Base-by-base conservation (phyloP, 2,113 vertebrate genomes). In the Sphaerodactylus townsendi region DNA sequence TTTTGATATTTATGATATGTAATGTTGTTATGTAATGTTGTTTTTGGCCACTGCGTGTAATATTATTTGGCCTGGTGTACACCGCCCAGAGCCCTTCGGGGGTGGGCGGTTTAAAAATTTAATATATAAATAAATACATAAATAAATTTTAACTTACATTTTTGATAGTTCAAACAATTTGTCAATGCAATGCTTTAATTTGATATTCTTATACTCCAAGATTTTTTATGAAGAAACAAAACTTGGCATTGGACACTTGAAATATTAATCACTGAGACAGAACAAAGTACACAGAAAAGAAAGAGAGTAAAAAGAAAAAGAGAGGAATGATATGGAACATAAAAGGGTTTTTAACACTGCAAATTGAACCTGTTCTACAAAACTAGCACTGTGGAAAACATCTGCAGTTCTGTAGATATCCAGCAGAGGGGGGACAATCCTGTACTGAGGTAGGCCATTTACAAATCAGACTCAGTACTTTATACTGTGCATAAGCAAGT, bases 351-450 rank as follows among this genome's bases (percentile, higher is more conserved):
- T 35, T n/a, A 62, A 23, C n/a, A 10, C 7, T 30, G 9, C 0
- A 41, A n/a, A 71, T 7, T 28, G 48, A 33, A 23, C 1, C 1
- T 0, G 0, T 19, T 1, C 11, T 68, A 13, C 3, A 74, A 2
- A 78, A 17, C 4, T 0, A 0, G 1, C 87, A 62, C 8, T 78
- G 17, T 62, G 23, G 6, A 8, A 8, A 46, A 17, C 1, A 13
- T 44, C 70, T 94, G 93, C 91, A 92, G 82, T 95, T 93, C 91
- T 90, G 53, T 25, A n/a, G 33, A 4, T 89, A 89, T 50, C 94
- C 96, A 96, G 86, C 91, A 96, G 96, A 95, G 95, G 95, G 95
- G 71, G 90, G 44, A 89, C 39, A 78, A 94, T 91, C 78, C 93
- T 91, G 23, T 68, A 62, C 56, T 28, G 11, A 77, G 79, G 46